phyloP scores from a whole-genome alignment of 2,797 vertebrate genomes.

The Leuciscus waleckii region DNA sequence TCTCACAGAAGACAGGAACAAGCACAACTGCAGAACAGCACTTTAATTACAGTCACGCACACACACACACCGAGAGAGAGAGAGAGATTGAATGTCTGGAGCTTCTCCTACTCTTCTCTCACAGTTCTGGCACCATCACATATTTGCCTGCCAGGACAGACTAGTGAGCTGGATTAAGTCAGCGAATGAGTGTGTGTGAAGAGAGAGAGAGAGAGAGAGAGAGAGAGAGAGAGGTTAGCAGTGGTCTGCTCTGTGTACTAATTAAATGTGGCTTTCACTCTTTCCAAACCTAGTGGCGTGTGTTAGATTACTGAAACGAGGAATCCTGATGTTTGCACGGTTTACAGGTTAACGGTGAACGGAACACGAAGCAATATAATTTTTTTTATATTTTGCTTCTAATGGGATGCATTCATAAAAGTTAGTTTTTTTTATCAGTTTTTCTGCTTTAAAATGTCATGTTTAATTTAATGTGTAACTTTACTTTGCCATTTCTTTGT shows the following conservation, averaged over 20 bases:
- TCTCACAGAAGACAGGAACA: too few species aligned
- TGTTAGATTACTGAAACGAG: slow-evolving; percentile 14
- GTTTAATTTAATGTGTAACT: too few species aligned
- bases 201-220: slow-evolving; percentile 17
- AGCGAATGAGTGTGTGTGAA: slow-evolving; percentile 45
- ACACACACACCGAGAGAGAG: too few species aligned
- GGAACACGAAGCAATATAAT: background rate
- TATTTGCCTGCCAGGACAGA: slow-evolving; percentile 57
- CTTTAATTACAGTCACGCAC: too few species aligned
- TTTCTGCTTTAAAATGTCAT: too few species aligned
- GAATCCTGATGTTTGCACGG: background rate
- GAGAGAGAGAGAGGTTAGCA: slow-evolving; percentile 34
- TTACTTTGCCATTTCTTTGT: too few species aligned
- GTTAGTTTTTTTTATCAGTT: too few species aligned
- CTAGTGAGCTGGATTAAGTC: slow-evolving; percentile 60
- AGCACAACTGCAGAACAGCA: too few species aligned
- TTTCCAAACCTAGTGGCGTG: background rate
- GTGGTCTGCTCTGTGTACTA: slow-evolving; percentile 43
- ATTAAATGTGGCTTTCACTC: slow-evolving; percentile 23
- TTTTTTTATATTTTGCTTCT: background rate
- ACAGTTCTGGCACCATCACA: slow-evolving; percentile 55
- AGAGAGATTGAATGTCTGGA: slow-evolving; percentile 60
- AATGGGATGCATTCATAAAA: background rate
- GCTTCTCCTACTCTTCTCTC: slow-evolving; percentile 59
- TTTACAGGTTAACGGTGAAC: background rate